Conservation (phyloP, 2,113 vertebrate genomes). For the Orthochromis malagaraziensis region DNA sequence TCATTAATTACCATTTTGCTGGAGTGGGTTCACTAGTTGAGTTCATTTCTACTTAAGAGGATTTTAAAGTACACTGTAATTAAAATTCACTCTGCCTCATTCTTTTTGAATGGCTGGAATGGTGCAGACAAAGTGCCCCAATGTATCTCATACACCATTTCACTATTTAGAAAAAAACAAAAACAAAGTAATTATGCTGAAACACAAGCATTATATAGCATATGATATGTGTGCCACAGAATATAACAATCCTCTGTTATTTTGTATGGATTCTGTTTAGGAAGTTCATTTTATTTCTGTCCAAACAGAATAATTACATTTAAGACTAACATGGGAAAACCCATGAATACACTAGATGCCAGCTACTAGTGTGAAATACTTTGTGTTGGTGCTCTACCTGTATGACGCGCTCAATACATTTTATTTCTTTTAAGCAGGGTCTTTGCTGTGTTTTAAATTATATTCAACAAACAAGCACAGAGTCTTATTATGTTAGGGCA, state of each 20-base stretch:
- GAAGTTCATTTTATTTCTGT: neutral
- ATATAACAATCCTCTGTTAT: neutral
- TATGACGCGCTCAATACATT: neutral
- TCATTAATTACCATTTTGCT: constrained; percentile 50
- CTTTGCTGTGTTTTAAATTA: neutral
- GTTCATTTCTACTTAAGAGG: constrained; percentile 54
- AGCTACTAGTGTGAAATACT: neutral
- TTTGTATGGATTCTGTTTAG: neutral
- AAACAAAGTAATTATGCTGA: neutral
- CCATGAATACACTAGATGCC: neutral
- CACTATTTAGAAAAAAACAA: neutral
- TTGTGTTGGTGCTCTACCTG: neutral
- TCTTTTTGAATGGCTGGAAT: constrained; percentile 25
- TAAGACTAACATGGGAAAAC: neutral
- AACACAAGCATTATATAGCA: neutral
- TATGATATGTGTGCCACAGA: neutral
- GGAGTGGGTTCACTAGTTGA: constrained; percentile 52
- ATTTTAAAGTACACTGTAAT: constrained; percentile 57
- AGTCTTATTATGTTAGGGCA: neutral
- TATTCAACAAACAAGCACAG: neutral
- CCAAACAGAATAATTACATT: neutral
- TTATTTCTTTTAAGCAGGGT: neutral
- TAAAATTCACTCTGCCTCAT: constrained; percentile 52
- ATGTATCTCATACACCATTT: neutral
- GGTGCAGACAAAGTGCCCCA: constrained; percentile 20